Evolutionary conservation across 2,113 vertebrate genomes (phyloP).

Genomic region (Aphyosemion australe): DNA sequence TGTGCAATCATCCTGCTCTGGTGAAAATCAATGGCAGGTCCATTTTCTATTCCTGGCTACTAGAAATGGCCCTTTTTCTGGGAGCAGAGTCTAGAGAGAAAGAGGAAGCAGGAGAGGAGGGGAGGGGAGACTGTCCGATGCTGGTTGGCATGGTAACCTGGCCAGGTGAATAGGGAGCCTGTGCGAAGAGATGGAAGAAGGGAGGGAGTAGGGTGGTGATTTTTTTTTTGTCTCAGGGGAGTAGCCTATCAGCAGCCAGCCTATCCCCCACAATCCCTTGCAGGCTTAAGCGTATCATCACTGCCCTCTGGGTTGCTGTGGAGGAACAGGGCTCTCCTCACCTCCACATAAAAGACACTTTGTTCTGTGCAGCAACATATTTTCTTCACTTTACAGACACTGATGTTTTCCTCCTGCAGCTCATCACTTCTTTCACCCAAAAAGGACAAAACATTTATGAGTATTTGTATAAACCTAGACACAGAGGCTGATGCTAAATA

Average conservation of each 20-base stretch:
- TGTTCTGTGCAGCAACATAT: slow-evolving; percentile 38
- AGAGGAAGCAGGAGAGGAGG: slow-evolving; percentile 24
- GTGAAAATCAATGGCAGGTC: slow-evolving; percentile 77
- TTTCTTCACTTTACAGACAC: too few relatives aligned
- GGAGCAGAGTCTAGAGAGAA: slow-evolving; percentile 54
- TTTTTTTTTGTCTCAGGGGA: slow-evolving; percentile 68
- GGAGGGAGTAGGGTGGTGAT: slow-evolving; percentile 11
- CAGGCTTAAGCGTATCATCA: slow-evolving; percentile 72
- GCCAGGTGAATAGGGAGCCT: slow-evolving; percentile 81
- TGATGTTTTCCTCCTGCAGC: too few relatives aligned
- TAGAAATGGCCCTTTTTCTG: slow-evolving; percentile 73
- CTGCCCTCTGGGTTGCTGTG: slow-evolving; percentile 76
- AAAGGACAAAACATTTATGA: too few relatives aligned
- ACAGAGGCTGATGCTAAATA: too few relatives aligned
- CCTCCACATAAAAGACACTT: slow-evolving; percentile 56
- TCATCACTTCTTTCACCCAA: too few relatives aligned
- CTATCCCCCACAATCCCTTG: slow-evolving; percentile 72
- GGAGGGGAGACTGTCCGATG: slow-evolving; percentile 69
- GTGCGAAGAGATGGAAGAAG: slow-evolving; percentile 46
- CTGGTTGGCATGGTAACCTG: slow-evolving; percentile 84
- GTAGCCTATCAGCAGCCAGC: slow-evolving; percentile 74
- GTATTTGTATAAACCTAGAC: too few relatives aligned
- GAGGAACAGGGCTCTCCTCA: slow-evolving; percentile 70
- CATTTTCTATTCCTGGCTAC: slow-evolving; percentile 77
- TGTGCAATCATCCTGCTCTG: slow-evolving; percentile 65